Percentiles rank a stretch among this genome's conserved stretches.
These are phyloP conservation scores for Scaptomyza cyrtandrae DNA, from an alignment of 2,888 invertebrate genomes.

Conservation along the genomic window DNA sequence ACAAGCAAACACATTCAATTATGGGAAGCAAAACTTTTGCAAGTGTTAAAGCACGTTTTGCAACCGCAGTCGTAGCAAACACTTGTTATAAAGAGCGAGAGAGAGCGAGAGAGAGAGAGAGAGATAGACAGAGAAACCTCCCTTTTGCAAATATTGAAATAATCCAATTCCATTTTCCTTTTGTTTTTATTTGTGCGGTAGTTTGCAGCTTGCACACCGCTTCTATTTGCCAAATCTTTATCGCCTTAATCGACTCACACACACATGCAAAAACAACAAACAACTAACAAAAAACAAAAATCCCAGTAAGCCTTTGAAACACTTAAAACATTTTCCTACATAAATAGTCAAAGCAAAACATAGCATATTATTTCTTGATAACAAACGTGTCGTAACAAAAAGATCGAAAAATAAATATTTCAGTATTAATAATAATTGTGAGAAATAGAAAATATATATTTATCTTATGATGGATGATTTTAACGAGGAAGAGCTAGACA, in stretches of 20 bases:
- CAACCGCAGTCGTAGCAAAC: constrained; percentile 10
- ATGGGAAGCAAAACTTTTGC: constrained; percentile 23
- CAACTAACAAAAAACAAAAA: not conserved
- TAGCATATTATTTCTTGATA: not conserved
- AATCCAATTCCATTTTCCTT: constrained; percentile 68
- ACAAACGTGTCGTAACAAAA: not conserved
- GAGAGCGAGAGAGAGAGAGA: not conserved
- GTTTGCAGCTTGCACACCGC: constrained; percentile 19
- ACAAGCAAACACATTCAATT: not conserved
- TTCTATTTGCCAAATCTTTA: constrained; percentile 30
- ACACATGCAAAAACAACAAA: not conserved
- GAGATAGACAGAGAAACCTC: not conserved
- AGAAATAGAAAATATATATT: no score
- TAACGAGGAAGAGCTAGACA: not conserved
- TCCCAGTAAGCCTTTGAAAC: not conserved
- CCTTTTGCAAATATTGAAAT: constrained; percentile 69
- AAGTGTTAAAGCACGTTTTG: constrained; percentile 58
- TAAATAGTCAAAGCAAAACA: not conserved
- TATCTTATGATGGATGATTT: not conserved
- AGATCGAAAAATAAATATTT: not conserved
- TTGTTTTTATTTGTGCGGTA: constrained; percentile 40
- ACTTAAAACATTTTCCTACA: not conserved
- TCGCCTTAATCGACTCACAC: constrained; percentile 5
- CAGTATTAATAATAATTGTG: not conserved
- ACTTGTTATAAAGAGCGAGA: not conserved